Evolutionary conservation across 35 echinoderm and acorn worm species (phyloP), one percentile per base, ranked within the genome.

Genomic region (Diadema setosum): DNA sequence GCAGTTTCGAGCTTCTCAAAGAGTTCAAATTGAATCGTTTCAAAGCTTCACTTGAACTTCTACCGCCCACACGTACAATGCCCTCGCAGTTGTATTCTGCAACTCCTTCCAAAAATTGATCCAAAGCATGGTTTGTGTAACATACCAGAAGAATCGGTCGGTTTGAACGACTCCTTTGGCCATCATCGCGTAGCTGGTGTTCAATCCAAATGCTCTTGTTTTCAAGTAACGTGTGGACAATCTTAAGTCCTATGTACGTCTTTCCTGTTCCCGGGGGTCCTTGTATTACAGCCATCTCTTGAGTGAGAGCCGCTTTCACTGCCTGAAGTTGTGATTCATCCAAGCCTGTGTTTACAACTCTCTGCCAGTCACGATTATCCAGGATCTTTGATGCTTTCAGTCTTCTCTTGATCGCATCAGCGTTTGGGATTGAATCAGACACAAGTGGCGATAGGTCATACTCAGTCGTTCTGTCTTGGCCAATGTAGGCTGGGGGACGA

Each of bases 211-310:
- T 74, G 7, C 46, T 25, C 16, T 46, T 90, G 46, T 99, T 99
- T 24, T 74, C 25, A 5, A 99, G 83, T 42, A 99, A 80, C 26
- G 92, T 86, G 37, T 90, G 85, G 32, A 99, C 93, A 58, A 99
- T 95, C 42, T 99, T 99, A 7, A 99, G 64, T 5, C 96, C 93
- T 15, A 99, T 87, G 83, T 92, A 95, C 1, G 96, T 99, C 89
- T 99, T 99, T 11, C 96, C 96, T 31, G 96, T 99, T 46, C 96
- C 96, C 34, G 96, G 96, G 16, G 96, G 96, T 40, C 96, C 96
- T 76, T 99, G 96, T 49, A 99, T 94, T 45, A 94, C 74, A 21
- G 89, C 86, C 29, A 99, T 56, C 52, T 99, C 96, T 59, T 95
- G 81, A 20, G 92, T 94, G 9, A 99, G 82, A 27, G 96, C 96